A percentile compares a stretch with the other conserved stretches of the same genome.
Conservation (phyloP, 64 coral and sea anemone genomes). For the Astreopora myriophthalma region DNA sequence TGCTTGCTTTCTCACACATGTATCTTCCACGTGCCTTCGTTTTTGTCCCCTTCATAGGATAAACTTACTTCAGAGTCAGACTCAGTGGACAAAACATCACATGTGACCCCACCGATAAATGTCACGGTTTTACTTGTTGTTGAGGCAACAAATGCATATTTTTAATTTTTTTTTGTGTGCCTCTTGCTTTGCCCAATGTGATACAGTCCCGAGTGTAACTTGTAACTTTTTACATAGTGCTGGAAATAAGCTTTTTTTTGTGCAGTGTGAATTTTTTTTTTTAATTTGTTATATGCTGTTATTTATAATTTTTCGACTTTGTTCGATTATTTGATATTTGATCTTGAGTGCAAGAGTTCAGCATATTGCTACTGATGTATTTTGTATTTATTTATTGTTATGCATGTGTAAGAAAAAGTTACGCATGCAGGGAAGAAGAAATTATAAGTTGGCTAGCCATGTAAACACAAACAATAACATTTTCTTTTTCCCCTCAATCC, state of each 20-base stretch:
- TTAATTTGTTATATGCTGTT: too few relatives aligned
- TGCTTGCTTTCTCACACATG: not conserved
- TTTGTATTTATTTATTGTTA: not conserved
- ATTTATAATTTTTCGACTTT: too few relatives aligned
- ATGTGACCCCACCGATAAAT: not conserved
- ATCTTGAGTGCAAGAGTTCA: not conserved
- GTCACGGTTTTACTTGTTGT: not conserved
- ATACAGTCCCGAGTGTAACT: too few relatives aligned
- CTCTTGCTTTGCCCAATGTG: not conserved
- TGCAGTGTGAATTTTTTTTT: too few relatives aligned
- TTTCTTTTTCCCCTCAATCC: not conserved
- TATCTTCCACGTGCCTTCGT: not conserved
- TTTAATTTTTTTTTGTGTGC: not conserved
- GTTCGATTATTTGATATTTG: not conserved
- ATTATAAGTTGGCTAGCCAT: not conserved
- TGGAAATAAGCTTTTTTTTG: too few relatives aligned
- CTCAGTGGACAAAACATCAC: not conserved
- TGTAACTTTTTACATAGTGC: too few relatives aligned
- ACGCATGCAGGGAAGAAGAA: not conserved
- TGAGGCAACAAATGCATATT: not conserved
- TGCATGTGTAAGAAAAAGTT: not conserved
- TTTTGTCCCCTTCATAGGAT: not conserved
- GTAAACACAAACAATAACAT: not conserved
- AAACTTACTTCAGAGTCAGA: constrained; percentile 4
- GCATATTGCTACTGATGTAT: not conserved